Evolutionary conservation across 2,113 vertebrate species (phyloP).

Genomic region (Cololabis saira): DNA sequence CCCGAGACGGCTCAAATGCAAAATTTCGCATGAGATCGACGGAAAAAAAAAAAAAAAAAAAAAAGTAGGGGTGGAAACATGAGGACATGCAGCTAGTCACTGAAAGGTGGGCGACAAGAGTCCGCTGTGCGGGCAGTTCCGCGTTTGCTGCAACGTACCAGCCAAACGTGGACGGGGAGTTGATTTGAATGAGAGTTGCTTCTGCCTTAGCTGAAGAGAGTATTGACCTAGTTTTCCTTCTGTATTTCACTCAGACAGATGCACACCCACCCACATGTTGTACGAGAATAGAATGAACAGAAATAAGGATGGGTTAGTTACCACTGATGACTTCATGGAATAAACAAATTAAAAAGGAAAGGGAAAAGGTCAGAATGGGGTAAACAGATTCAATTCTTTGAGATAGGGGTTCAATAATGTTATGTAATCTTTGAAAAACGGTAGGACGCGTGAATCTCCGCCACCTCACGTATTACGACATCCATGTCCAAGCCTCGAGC

Average conservation of each 20-base stretch:
- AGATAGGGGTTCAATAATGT: neutral
- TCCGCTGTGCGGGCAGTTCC: constrained; percentile 18
- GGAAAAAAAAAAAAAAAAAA: neutral
- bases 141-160: constrained; percentile 40
- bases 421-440: constrained; percentile 19
- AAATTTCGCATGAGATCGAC: constrained; percentile 25
- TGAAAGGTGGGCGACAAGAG: constrained; percentile 13
- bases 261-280: constrained; percentile 58
- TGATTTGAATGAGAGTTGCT: constrained; percentile 70
- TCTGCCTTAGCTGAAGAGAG: constrained; percentile 70
- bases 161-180: constrained; percentile 63
- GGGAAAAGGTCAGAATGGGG: constrained; percentile 3
- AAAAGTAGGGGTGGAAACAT: constrained; percentile 29
- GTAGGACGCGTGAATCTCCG: neutral
- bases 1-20: constrained; percentile 31
- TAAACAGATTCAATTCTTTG: neutral
- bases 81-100: constrained; percentile 37
- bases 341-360: neutral
- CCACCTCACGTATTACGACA: constrained; percentile 43
- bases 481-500: constrained; percentile 37
- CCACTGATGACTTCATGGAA: constrained; percentile 30
- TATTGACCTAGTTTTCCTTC: constrained; percentile 81
- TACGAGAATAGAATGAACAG: constrained; percentile 55
- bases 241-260: constrained; percentile 61
- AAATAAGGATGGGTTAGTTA: constrained; percentile 45